phyloP scores from a whole-genome alignment of 2,797 vertebrate species.

The Hypotaenidia philippensis region DNA sequence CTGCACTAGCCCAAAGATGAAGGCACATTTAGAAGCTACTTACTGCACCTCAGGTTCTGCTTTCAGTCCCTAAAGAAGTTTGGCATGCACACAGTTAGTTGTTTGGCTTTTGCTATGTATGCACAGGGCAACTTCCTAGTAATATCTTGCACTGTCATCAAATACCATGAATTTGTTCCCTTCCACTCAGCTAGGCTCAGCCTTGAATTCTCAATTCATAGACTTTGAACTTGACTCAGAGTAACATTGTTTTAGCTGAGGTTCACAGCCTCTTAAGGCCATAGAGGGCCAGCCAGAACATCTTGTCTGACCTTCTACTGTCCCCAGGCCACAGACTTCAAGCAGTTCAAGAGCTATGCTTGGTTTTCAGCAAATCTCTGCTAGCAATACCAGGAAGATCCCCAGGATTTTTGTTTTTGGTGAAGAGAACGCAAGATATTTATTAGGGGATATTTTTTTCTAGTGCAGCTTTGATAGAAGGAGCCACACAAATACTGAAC shows the following conservation, averaged over 20 bases:
- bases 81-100: background rate
- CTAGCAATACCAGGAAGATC: background rate
- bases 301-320: background rate
- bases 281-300: constrained; percentile 25
- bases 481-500: background rate
- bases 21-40: constrained; percentile 25
- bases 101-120: constrained; percentile 40
- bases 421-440: background rate
- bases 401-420: background rate
- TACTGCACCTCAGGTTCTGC: constrained; percentile 9
- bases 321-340: constrained; percentile 6
- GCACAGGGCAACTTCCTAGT: constrained; percentile 1
- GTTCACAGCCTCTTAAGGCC: constrained; percentile 39
- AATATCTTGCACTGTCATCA: constrained; percentile 65
- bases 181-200: constrained; percentile 6
- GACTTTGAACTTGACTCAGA: constrained; percentile 52
- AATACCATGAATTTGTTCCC: constrained; percentile 59
- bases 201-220: constrained; percentile 24
- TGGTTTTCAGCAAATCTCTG: constrained; percentile 6
- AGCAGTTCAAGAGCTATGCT: background rate
- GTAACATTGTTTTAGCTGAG: constrained; percentile 60
- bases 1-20: background rate
- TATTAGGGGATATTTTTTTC: background rate
- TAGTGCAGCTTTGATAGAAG: background rate
- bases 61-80: constrained; percentile 51